Evolutionary conservation across 2,888 invertebrate genomes (phyloP).

Genomic region (Dolomedes plantarius): DNA sequence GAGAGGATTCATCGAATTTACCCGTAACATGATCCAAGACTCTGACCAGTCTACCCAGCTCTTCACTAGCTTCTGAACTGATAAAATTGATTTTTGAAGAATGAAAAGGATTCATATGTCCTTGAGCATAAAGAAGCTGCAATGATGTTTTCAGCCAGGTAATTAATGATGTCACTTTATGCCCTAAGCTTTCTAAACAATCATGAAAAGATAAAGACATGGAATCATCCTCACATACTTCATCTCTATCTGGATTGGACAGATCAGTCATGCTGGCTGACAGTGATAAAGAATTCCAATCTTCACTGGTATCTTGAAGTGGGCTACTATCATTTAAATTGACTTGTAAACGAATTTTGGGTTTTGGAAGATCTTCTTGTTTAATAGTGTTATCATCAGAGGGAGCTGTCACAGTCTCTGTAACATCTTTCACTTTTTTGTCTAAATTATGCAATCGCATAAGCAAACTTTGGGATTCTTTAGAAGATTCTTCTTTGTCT

Average conservation of each 20-base stretch:
- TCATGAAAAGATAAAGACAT: conserved; percentile 30
- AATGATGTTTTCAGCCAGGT: conserved; percentile 63
- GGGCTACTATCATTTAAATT: conserved; percentile 55
- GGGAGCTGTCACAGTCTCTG: conserved; percentile 30
- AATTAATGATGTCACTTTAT: conserved; percentile 51
- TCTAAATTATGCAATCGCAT: conserved; percentile 63
- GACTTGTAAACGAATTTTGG: conserved; percentile 67
- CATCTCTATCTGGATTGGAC: conserved; percentile 43
- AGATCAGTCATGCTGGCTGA: conserved; percentile 71
- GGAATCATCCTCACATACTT: conserved; percentile 17
- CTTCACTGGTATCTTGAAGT: conserved; percentile 47
- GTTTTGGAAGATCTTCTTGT: conserved; percentile 58
- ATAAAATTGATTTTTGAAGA: conserved; percentile 43
- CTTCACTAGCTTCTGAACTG: conserved; percentile 43
- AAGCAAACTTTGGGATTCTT: conserved; percentile 50
- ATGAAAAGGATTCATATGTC: conserved; percentile 42
- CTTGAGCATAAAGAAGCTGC: conserved; percentile 59
- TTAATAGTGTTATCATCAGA: conserved; percentile 12
- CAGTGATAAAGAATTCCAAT: conserved; percentile 69
- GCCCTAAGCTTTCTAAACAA: conserved; percentile 51
- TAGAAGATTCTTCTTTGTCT: conserved; percentile 25
- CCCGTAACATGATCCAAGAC: conserved; percentile 51
- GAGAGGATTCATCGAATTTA: conserved; percentile 47
- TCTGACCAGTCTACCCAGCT: conserved; percentile 44
- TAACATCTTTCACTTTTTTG: conserved; percentile 63